Evolutionary conservation across 2,113 vertebrate genomes (phyloP), one percentile per base, ranked within the genome.

Genomic region (Istiophorus platypterus): DNA sequence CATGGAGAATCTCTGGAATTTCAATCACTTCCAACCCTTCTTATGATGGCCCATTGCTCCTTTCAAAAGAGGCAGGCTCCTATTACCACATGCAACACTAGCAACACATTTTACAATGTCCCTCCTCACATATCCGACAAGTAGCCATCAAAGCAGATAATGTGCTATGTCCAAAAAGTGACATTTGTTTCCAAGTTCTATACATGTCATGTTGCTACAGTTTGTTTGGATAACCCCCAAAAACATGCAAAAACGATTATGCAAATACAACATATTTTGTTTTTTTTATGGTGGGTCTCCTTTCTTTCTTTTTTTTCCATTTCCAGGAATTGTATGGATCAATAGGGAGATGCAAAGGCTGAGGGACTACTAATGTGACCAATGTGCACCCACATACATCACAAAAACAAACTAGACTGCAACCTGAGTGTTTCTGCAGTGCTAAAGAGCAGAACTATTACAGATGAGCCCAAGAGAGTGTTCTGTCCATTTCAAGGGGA

Each of bases 401-500:
- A 71, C 14, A 26, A 3, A 56, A 61, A 77, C 67, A 74, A 78
- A 52, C 37, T 52, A 37, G 67, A 78, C 15, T 39, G 17, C 76
- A 85, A 78, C 56, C 63, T 64, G 56, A 77, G 70, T 78, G 34
- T 75, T 79, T 85, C 68, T 82, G 80, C 51, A 68, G 34, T 72
- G 62, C 61, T 78, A 59, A 82, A 89, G 62, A 85, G 79, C 64
- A 84, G 45, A 18, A 29, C 57, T 70, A 70, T 72, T 27, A 86
- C 66, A 78, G 69, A 89, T 62, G 72, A 81, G 59, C 78, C 84
- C 77, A 57, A 72, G 78, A 82, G 80, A 81, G 82, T n/a, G 78
- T 69, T 87, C 78, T 74, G 91, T 92, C 91, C 85, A 88, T 87
- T 93, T 91, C 80, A 86, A 81, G 81, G 84, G 88, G 88, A 91